Evolutionary conservation across 2,888 invertebrate genomes (phyloP).

Genomic region (Geophilus truncorum): DNA sequence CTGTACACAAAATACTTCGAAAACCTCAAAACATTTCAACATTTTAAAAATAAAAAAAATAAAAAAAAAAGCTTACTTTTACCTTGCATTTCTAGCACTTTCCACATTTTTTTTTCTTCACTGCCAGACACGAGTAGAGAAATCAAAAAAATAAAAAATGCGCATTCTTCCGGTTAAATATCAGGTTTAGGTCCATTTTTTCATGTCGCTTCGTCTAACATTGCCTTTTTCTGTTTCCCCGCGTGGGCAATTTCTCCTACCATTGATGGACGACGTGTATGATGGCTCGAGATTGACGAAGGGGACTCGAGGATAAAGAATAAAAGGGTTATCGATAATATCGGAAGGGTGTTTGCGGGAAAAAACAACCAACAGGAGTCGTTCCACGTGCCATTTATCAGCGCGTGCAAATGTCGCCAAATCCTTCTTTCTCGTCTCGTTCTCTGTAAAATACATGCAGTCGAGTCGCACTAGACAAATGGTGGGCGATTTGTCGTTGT

Average conservation of each 20-base stretch:
- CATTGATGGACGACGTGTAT: neutral
- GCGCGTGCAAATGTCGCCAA: neutral
- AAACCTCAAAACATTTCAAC: no score
- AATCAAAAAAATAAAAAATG: no score
- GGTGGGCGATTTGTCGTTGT: constrained; percentile 3
- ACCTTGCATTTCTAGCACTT: no score
- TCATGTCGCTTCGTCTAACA: no score
- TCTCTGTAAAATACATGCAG: neutral
- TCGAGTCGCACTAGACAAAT: neutral
- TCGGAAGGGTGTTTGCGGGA: neutral
- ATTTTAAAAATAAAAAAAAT: no score
- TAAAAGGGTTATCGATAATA: neutral
- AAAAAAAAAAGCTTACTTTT: no score
- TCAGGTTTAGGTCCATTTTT: neutral
- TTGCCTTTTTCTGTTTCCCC: neutral
- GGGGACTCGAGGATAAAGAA: no score
- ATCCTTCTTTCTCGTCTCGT: neutral
- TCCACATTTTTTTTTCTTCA: no score
- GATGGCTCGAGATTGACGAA: neutral
- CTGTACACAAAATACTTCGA: no score
- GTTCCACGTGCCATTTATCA: constrained; percentile 15
- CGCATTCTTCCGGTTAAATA: neutral
- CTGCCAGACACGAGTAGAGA: no score
- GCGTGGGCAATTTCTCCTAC: neutral
- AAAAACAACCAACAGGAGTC: neutral